Evolutionary conservation across 2,888 invertebrate species (phyloP), one percentile per base, ranked within the genome.

Genomic region (Scaeva pyrastri): DNA sequence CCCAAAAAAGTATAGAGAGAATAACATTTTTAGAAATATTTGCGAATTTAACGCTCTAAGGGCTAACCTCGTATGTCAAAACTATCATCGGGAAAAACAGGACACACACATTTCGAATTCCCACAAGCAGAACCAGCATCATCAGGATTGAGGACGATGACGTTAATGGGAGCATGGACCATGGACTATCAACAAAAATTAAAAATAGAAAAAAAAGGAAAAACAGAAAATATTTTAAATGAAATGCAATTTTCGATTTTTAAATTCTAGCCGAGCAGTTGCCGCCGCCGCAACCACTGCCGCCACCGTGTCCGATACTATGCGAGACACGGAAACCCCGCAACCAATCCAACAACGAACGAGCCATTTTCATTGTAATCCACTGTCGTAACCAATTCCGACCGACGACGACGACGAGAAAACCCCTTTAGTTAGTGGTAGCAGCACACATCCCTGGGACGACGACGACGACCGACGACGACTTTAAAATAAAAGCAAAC

Each of bases 331-430:
- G 66, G 36, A 73, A 41, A 39, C 73, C 62, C 66, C 73, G 56
- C 66, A 52, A 73, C 82, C 72, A 68, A 68, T 82, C 55, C 55
- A 78, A 70, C 75, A 84, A 62, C 66, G 71, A 66, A 62, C 66
- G 71, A 66, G 66, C 79, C 58, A 72, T 80, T 84, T 70, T 71
- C 84, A 74, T 70, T 74, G 83, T 84, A 79, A 79, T 79, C 83
- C 79, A 79, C 70, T 78, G 74, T 56, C 78, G 62, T 48, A 78
- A 78, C 73, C 78, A 83, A 74, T 83, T 73, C 70, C 48, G 31
- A 74, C 23, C 70, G 48, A 77, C 55, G 21, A 66, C 52, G n/a
- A n/a, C 19, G 52, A 55, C 26, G 60, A 31, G 56, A 39, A 81
- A 83, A 73, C 78, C 74, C 62, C 81, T 76, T 70, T 56, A 76